phyloP scores from a whole-genome alignment of 2,113 vertebrate species.

The Tinamus guttatus region DNA sequence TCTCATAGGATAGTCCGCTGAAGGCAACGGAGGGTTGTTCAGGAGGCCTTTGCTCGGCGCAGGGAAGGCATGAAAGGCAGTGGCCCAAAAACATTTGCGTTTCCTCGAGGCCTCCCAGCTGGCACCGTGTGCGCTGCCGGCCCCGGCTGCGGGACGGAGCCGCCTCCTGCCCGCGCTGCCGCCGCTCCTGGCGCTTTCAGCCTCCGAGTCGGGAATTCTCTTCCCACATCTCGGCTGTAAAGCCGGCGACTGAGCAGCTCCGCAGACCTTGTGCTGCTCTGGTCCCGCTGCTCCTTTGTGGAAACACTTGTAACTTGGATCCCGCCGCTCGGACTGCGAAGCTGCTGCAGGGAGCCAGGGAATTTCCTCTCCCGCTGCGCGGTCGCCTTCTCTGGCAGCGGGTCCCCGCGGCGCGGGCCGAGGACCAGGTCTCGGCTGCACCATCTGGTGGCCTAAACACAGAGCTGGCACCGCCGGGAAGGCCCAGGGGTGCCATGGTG shows the following conservation, averaged over 20 bases:
- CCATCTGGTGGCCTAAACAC: background rate
- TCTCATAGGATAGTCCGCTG: fast-evolving
- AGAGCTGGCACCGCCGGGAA: background rate
- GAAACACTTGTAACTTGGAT: background rate
- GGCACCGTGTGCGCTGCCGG: background rate
- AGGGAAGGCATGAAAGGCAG: constrained; percentile 33
- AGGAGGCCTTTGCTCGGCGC: background rate
- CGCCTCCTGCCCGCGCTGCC: fast-evolving
- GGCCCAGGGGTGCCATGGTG: background rate
- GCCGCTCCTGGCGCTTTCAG: background rate
- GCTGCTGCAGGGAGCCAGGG: fast-evolving
- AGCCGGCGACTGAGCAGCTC: background rate
- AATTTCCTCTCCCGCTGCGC: background rate
- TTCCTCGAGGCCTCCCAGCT: constrained; percentile 31
- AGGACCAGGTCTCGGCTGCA: background rate
- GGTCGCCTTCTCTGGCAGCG: background rate
- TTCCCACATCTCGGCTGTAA: fast-evolving
- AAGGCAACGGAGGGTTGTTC: background rate
- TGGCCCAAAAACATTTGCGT: constrained; percentile 20
- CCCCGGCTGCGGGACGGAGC: background rate
- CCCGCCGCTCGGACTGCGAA: fast-evolving
- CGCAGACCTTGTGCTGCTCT: background rate
- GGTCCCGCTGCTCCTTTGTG: background rate
- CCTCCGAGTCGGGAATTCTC: background rate
- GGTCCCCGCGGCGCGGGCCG: background rate